Percentiles rank a stretch among this genome's conserved stretches.
Conservation (phyloP, 2,888 invertebrate genomes). For the Augiades crinisus region DNA sequence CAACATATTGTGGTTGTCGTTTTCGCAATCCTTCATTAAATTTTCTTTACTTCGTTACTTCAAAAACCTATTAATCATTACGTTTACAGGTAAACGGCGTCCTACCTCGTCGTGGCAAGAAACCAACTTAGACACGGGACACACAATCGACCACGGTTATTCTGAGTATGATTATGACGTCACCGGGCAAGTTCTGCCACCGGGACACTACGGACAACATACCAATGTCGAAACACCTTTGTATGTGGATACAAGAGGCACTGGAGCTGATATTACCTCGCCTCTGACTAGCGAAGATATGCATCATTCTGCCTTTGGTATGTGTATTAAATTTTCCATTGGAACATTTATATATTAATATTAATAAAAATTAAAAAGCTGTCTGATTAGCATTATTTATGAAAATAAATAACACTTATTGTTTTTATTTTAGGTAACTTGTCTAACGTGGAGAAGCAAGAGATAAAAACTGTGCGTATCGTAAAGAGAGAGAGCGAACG, state of each 20-base stretch:
- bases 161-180: slow-evolving; percentile 60
- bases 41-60: too few species aligned
- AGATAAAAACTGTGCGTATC: slow-evolving; percentile 95
- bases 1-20: too few species aligned
- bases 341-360: too few species aligned
- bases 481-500: slow-evolving; percentile 95
- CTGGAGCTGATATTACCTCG: slow-evolving; percentile 55
- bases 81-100: slow-evolving; percentile 61
- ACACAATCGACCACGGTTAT: slow-evolving; percentile 86
- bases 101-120: slow-evolving; percentile 91
- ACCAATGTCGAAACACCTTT: slow-evolving; percentile 79
- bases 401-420: too few species aligned
- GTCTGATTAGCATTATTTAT: too few species aligned
- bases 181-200: slow-evolving; percentile 46
- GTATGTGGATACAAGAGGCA: slow-evolving; percentile 85
- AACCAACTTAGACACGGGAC: slow-evolving; percentile 93
- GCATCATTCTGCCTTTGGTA: slow-evolving; percentile 64
- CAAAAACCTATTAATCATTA: neutral
- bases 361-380: too few species aligned
- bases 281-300: slow-evolving; percentile 69
- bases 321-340: slow-evolving; percentile 31
- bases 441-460: slow-evolving; percentile 89
- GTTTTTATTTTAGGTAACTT: slow-evolving; percentile 81
- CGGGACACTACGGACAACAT: slow-evolving; percentile 57
- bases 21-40: too few species aligned